These are phyloP conservation scores for Nowickia ferox DNA, from an alignment of 2,888 invertebrate species.

Conservation along the genomic window DNA sequence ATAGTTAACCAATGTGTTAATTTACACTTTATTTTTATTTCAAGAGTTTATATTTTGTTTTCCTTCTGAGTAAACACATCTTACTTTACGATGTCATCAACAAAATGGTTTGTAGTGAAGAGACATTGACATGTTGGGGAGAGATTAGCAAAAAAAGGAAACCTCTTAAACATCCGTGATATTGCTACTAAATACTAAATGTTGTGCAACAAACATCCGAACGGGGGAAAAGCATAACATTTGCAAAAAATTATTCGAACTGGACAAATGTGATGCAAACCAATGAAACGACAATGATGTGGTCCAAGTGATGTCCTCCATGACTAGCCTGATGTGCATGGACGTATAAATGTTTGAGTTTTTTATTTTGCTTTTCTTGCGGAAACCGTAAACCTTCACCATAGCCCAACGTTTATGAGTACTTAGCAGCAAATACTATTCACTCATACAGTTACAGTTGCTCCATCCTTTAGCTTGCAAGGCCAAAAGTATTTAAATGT, in stretches of 20 bases:
- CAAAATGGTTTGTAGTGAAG: constrained; percentile 15
- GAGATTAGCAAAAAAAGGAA: constrained; percentile 59
- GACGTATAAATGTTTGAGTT: constrained; percentile 1
- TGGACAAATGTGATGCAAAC: constrained; percentile 43
- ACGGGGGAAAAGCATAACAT: constrained; percentile 30
- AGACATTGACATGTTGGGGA: constrained; percentile 42
- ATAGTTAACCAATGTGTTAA: constrained; percentile 70
- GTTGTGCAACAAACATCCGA: constrained; percentile 25
- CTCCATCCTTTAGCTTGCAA: constrained; percentile 10
- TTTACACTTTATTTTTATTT: constrained; percentile 67
- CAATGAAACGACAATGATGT: constrained; percentile 61
- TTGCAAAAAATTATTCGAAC: constrained; percentile 34
- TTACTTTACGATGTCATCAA: constrained; percentile 59
- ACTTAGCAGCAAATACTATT: constrained; percentile 25
- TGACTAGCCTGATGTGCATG: constrained; percentile 13
- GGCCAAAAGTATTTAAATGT: neutral
- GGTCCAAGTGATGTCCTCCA: constrained; percentile 63
- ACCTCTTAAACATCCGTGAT: constrained; percentile 71
- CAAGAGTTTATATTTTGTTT: constrained; percentile 51
- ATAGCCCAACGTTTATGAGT: constrained; percentile 53
- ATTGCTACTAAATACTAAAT: constrained; percentile 60
- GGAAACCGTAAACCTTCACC: constrained; percentile 56
- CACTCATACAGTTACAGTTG: constrained; percentile 29
- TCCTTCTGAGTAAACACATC: constrained; percentile 59
- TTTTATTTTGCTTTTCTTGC: constrained; percentile 19